These are phyloP conservation scores for Nasonovia ribisnigri DNA, from an alignment of 2,888 invertebrate species.

Conservation along the genomic window DNA sequence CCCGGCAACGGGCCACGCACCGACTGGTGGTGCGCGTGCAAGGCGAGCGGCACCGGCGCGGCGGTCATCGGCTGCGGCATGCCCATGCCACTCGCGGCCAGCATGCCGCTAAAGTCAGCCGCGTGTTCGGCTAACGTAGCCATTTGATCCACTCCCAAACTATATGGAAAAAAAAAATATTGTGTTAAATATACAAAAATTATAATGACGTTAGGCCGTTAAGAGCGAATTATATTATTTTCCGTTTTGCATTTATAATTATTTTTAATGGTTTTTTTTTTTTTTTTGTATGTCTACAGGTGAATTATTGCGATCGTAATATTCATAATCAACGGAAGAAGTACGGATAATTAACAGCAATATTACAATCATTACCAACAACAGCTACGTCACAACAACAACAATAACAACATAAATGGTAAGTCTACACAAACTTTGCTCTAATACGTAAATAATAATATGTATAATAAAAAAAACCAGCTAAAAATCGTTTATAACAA, in stretches of 20 bases:
- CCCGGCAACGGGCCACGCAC: slow-evolving; percentile 57
- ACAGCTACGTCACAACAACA: slow-evolving; percentile 39
- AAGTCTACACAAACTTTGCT: slow-evolving; percentile 45
- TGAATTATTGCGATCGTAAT: not conserved
- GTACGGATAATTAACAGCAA: not conserved
- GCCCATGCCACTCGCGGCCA: slow-evolving; percentile 68
- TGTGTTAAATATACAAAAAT: too few species aligned
- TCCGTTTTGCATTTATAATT: not conserved
- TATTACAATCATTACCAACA: not conserved
- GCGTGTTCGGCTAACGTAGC: slow-evolving; percentile 68
- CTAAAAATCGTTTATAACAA: not conserved
- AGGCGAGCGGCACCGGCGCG: slow-evolving; percentile 65
- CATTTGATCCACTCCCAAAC: slow-evolving; percentile 69
- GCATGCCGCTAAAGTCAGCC: slow-evolving; percentile 68
- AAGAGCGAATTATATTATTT: not conserved
- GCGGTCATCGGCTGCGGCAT: slow-evolving; percentile 68
- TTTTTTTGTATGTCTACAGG: slow-evolving; percentile 43
- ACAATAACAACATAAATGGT: slow-evolving; percentile 41
- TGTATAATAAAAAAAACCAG: not conserved
- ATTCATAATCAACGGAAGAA: not conserved
- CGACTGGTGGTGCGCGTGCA: slow-evolving; percentile 65
- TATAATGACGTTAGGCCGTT: not conserved
- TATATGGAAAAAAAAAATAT: slow-evolving; percentile 66
- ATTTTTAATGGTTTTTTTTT: slow-evolving; percentile 23
- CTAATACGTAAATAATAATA: slow-evolving; percentile 25